phyloP scores from a whole-genome alignment of 1,140 invertebrate species.

The Lamellibrachia luymesi region DNA sequence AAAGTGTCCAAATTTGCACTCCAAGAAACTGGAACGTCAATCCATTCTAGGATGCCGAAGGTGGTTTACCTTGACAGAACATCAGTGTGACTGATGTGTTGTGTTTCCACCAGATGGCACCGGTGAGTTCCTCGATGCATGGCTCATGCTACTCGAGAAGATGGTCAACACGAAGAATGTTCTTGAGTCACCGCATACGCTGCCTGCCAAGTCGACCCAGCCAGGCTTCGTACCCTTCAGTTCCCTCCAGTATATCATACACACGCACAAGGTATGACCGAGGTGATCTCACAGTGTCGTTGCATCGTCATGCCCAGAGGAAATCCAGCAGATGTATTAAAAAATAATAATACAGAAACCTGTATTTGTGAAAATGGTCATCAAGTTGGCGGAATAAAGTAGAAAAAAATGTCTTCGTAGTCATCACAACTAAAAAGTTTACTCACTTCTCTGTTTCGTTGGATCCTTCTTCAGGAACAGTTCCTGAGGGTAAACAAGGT shows the following conservation, averaged over 20 bases:
- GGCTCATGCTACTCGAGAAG: slow-evolving; percentile 82
- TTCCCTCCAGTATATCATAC: slow-evolving; percentile 74
- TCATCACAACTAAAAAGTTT: no score
- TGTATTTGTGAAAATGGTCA: no score
- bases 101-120: slow-evolving; percentile 43
- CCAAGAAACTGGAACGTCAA: not conserved
- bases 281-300: slow-evolving; percentile 20
- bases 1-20: not conserved
- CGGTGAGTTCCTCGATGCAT: slow-evolving; percentile 79
- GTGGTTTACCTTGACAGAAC: slow-evolving; percentile 2
- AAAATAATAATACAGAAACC: no score
- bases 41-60: not conserved
- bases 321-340: no score
- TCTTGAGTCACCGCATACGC: slow-evolving; percentile 76
- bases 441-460: no score
- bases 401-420: no score
- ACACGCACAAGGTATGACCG: slow-evolving; percentile 68
- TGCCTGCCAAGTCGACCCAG: slow-evolving; percentile 63
- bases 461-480: no score
- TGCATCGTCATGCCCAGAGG: not conserved
- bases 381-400: no score
- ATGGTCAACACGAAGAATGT: slow-evolving; percentile 85
- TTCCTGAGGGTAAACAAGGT: no score
- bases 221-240: slow-evolving; percentile 65
- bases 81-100: not conserved